Percentiles rank a stretch among this genome's conserved stretches.
These are phyloP conservation scores for Vulpes lagopus DNA, from an alignment of 2,113 vertebrate genomes.

Conservation along the genomic window DNA sequence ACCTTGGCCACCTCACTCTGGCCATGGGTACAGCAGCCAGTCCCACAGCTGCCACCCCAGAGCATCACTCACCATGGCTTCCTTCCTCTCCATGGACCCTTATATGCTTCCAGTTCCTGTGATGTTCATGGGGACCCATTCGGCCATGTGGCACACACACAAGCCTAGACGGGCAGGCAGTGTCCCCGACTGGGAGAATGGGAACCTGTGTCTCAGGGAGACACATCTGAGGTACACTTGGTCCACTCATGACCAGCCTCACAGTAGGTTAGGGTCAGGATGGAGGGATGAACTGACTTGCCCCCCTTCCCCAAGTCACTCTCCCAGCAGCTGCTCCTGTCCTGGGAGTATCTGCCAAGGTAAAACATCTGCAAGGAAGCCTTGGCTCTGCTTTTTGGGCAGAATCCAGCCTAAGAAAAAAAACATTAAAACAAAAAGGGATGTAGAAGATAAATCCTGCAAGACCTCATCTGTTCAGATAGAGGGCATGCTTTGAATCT, in stretches of 20 bases:
- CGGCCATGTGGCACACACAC: too few relatives aligned
- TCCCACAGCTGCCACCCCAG: fast-evolving
- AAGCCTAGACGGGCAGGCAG: neutral
- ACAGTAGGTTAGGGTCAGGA: neutral
- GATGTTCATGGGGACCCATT: fast-evolving
- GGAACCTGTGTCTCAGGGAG: neutral
- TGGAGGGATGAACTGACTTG: fast-evolving
- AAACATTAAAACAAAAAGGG: neutral
- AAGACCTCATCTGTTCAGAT: neutral
- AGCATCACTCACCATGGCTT: neutral
- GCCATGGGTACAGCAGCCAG: neutral
- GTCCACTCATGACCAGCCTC: neutral
- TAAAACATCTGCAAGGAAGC: neutral
- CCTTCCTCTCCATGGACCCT: neutral
- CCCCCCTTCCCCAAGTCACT: neutral
- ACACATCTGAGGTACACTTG: neutral
- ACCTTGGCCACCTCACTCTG: neutral
- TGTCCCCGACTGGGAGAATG: neutral
- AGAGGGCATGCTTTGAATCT: neutral
- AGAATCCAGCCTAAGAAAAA: neutral
- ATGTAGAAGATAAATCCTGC: neutral
- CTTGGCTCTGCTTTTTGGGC: neutral
- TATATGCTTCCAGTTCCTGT: fast-evolving
- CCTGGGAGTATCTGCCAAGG: neutral
- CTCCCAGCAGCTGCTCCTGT: neutral